Evolutionary conservation across 2,888 invertebrate genomes (phyloP), one percentile per base, ranked within the genome.

Genomic region (Leucophora obtusa): DNA sequence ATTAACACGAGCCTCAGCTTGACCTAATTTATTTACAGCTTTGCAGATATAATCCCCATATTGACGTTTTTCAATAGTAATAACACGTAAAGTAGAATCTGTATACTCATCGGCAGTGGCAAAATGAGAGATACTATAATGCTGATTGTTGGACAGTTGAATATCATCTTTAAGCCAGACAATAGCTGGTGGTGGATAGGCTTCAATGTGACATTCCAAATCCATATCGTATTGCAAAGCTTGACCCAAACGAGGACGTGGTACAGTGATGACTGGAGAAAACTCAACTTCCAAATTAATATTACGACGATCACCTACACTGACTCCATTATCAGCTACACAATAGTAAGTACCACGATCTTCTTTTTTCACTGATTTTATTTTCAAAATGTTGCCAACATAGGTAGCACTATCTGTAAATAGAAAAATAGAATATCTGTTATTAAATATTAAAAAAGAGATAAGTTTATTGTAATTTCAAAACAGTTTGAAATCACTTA

Each of bases 151-250:
- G 0, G 96, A 94, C 3, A 97, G 89, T 79, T 94, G 94, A 0
- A 94, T 92, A 59, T 94, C 95, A 68, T 96, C 96, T 89, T 97
- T 97, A 5, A 96, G 91, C 98, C 98, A 98, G 0, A 94, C 93
- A 82, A 98, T 96, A 1, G 96, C 96, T 0, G 98, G 98, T 3
- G 96, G 96, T 0, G 98, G 98, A 90, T 97, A 97, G 0, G 98
- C 98, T 88, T 97, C 97, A 14, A 97, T 95, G 89, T 97, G 97
- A 86, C 98, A 98, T 87, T 98, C 97, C 82, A 98, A 89, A 86
- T 97, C 96, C 95, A 97, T 97, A 85, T 98, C 97, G 87, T 97
- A 97, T 88, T 97, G 97, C 10, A 97, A 91, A 0, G 97, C 97
- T 92, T 93, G 93, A 11, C 96, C 96, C 38, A 97, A 91, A 21